phyloP scores from a whole-genome alignment of 1,140 invertebrate genomes.

The Samia ricini region DNA sequence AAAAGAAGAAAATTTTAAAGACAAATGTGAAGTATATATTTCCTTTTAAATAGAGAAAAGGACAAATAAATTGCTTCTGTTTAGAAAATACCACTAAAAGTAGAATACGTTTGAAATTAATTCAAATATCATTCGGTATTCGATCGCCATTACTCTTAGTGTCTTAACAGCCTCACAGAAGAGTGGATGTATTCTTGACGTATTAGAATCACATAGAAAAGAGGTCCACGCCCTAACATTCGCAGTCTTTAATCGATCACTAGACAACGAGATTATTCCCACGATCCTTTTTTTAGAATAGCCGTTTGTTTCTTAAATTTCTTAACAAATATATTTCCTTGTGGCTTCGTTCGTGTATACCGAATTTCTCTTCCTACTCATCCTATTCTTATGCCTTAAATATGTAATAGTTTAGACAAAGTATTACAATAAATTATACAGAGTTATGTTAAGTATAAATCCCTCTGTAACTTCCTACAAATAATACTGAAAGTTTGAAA shows the following conservation, averaged over 20 bases:
- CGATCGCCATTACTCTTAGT: slow-evolving; percentile 71
- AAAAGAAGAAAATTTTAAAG: too few species aligned
- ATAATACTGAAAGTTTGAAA: too few species aligned
- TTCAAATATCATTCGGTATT: slow-evolving; percentile 74
- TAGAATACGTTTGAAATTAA: slow-evolving; percentile 73
- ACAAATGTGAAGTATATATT: too few species aligned
- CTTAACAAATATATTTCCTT: too few species aligned
- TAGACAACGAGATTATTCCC: slow-evolving; percentile 16
- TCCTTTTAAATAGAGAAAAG: slow-evolving; percentile 31
- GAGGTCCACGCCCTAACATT: slow-evolving; percentile 31
- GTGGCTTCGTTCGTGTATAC: too few species aligned
- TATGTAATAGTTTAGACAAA: too few species aligned
- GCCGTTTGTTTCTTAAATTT: not conserved
- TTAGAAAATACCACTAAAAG: slow-evolving; percentile 76
- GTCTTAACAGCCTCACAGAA: slow-evolving; percentile 51
- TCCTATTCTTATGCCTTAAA: too few species aligned
- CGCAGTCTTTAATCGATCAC: slow-evolving; percentile 16
- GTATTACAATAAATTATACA: too few species aligned
- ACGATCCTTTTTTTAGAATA: not conserved
- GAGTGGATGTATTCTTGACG: slow-evolving; percentile 52
- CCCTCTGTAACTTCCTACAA: too few species aligned
- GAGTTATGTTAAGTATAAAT: too few species aligned
- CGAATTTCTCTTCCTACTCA: too few species aligned
- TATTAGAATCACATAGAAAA: slow-evolving; percentile 46
- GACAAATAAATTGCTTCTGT: slow-evolving; percentile 73